These are phyloP conservation scores for Phyllotis vaccarum DNA, from an alignment of 2,797 vertebrate genomes.

Conservation along the genomic window DNA sequence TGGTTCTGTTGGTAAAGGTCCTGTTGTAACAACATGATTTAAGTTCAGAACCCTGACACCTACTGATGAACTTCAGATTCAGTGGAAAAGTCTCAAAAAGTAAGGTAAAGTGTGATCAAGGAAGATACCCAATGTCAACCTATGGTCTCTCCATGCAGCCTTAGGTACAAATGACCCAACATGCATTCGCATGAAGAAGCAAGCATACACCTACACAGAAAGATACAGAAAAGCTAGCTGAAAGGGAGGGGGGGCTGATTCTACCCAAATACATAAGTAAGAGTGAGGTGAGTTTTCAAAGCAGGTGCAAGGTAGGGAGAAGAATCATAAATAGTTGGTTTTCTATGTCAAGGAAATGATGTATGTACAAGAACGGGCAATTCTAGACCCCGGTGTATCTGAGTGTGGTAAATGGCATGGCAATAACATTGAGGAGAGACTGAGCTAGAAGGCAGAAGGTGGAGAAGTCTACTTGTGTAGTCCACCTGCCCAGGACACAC, in stretches of 20 bases:
- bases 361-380: not conserved
- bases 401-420: too few species aligned
- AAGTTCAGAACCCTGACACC: not conserved
- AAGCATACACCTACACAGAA: not conserved
- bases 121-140: not conserved
- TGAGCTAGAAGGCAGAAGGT: too few species aligned
- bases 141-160: not conserved
- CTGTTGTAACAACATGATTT: not conserved
- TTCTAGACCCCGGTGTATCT: not conserved
- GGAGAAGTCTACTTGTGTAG: not conserved
- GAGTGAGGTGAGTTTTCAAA: not conserved
- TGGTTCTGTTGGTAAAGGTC: not conserved
- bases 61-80: not conserved
- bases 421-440: accelerated
- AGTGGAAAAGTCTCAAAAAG: not conserved
- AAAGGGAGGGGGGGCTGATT: not conserved
- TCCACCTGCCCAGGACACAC: too few species aligned
- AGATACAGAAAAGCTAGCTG: not conserved
- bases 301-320: not conserved
- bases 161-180: not conserved
- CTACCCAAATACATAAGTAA: not conserved
- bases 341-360: not conserved
- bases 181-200: too few species aligned
- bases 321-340: not conserved
- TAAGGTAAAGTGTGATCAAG: not conserved